Evolutionary conservation across 2,797 vertebrate genomes (phyloP).

Genomic region (Phyllotis vaccarum): DNA sequence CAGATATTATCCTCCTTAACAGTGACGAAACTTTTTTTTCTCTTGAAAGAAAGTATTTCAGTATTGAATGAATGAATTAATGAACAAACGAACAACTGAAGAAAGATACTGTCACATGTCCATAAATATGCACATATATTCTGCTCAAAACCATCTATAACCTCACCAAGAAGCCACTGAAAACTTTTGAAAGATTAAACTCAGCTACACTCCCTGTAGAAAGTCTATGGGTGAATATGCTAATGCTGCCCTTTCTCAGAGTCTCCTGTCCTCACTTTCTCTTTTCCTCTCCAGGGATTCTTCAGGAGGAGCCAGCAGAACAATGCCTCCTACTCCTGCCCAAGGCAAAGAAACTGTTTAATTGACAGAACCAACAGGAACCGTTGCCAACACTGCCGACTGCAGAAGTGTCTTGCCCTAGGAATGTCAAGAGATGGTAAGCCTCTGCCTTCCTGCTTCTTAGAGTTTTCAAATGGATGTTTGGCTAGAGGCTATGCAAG

Average conservation of each 20-base stretch:
- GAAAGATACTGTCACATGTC: background rate
- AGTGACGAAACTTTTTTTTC: background rate
- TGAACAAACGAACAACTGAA: background rate
- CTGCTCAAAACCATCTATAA: background rate
- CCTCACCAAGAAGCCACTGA: background rate
- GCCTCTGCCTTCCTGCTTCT: conserved; percentile 81
- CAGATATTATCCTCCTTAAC: background rate
- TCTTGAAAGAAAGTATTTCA: conserved; percentile 17
- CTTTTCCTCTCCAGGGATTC: conserved; percentile 92
- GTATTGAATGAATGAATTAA: background rate
- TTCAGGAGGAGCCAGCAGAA: conserved; percentile 99
- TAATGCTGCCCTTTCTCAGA: conserved; percentile 56
- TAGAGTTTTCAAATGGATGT: conserved; percentile 78
- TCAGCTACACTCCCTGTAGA: background rate
- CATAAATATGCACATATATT: background rate
- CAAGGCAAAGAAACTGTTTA: conserved; percentile 99
- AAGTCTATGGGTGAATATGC: background rate
- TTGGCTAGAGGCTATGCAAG: conserved; percentile 76
- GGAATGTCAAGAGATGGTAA: conserved; percentile 99
- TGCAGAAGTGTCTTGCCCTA: conserved; percentile 99
- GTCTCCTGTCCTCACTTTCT: conserved; percentile 26
- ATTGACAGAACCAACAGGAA: conserved; percentile 99
- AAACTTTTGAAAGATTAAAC: conserved; percentile 43
- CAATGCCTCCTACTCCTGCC: conserved; percentile 99
- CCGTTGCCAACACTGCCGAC: conserved; percentile 99